Base-by-base conservation (phyloP, 2,797 vertebrate species). In the Yasuhikotakia modesta region DNA sequence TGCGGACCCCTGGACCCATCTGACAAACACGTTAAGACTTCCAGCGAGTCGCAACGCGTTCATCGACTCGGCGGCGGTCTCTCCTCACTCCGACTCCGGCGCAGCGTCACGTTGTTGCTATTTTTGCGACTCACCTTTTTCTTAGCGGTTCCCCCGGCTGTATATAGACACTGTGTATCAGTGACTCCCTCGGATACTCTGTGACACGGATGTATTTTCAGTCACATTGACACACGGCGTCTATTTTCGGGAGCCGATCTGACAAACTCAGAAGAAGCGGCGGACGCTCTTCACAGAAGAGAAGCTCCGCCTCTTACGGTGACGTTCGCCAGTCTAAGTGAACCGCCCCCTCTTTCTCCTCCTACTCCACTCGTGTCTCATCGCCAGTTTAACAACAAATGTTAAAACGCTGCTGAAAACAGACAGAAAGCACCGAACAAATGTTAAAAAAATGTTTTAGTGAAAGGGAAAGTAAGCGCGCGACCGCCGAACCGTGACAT, bases 161-260 rank as follows among this genome's bases (percentile, higher is more conserved):
- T 73, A 91, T 93, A 89, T 91, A 93, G 92, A 92, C 86, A 89
- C 90, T 88, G 90, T 91, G 91, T 93, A 92, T 93, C 91, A 89
- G 90, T 89, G 91, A 88, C 90, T 92, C 92, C 91, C 75, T 83
- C 89, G 90, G 91, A 92, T 89, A 82, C 85, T 79, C 76, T 83
- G 84, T 77, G 83, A 83, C 85, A 84, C 65, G 89, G 91, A 90
- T 88, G 91, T 91, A 91, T 92, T 93, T 92, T 92, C 91, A 85
- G 88, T 92, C 91, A 91, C 92, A 91, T 91, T 93, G 91, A 93
- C 92, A 87, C 91, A 90, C 90, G 79, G 84, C 91, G 93, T 90
- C 93, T 95, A 94, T 94, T 94, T 95, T 94, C 91, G 93, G 93
- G 90, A 91, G 91, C 91, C 90, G 90, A 90, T 90, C 91, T 91